Base-by-base conservation (phyloP, 2,113 vertebrate genomes). In the Triplophysa dalaica region DNA sequence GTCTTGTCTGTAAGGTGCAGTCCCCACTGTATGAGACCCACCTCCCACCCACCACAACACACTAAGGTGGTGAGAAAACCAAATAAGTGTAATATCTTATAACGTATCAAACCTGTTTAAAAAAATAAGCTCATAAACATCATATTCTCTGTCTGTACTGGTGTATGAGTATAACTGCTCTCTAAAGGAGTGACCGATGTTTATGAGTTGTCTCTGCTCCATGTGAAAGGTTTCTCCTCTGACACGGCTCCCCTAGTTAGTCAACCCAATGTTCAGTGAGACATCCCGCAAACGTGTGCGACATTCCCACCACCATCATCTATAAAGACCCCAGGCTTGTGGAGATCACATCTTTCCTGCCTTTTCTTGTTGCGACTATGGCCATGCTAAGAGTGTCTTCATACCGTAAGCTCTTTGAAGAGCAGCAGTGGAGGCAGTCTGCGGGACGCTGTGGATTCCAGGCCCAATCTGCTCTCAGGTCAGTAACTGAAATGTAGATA, bases 301-400 rank as follows among this genome's bases (percentile, higher is more conserved):
- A 92, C 85, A 92, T 93, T 92, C 87, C 86, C 56, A 24, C 41
- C 48, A 41, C 3, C 52, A 50, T 70, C 11, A 12, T 2, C 26
- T 91, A 91, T 92, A 92, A 89, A 91, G 81, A 11, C 50, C 38
- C 69, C 74, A 0, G 16, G 65, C 29, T 38, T 52, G 81, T 56
- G 45, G 64, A 9, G 68, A 70, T 50, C 52, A 70, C 75, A 60
- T 77, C 65, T 73, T 81, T 86, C 84, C 45, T 50, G 26, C n/a
- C 45, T 56, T 21, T 48, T 33, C 56, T 72, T 65, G 62, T 29
- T 33, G 77, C 63, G 77, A 58, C 58, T 14, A 88, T 89, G 91
- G 89, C 90, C 81, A 83, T 91, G 89, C 85, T 92, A 85, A 83
- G 91, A 81, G 91, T 92, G 78, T 94, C 93, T 7, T 93, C 93